These are phyloP conservation scores for Brachyrhaphis roseni DNA, from an alignment of 2,797 vertebrate genomes.

Conservation along the genomic window DNA sequence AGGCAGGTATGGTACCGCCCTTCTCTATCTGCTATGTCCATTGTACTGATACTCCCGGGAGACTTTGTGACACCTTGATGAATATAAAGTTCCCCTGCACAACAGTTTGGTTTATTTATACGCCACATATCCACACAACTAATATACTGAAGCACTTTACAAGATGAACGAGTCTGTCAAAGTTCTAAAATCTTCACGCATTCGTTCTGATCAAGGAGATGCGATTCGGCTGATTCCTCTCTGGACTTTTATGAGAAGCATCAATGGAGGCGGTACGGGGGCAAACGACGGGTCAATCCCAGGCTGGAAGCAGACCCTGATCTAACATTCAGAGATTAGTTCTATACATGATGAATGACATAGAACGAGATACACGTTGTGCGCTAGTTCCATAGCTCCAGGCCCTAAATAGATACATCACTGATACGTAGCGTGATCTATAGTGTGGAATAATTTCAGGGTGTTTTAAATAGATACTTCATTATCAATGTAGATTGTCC, in stretches of 20 bases:
- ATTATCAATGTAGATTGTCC: background rate
- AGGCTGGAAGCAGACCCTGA: background rate
- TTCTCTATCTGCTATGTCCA: conserved; percentile 36
- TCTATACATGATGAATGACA: background rate
- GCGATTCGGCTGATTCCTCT: background rate
- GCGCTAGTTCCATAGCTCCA: background rate
- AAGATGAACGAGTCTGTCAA: background rate
- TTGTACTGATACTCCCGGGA: conserved; percentile 55
- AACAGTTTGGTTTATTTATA: background rate
- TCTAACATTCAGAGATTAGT: background rate
- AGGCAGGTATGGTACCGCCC: conserved; percentile 49
- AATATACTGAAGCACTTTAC: background rate
- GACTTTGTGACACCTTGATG: conserved; percentile 61
- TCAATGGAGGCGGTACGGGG: background rate
- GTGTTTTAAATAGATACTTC: background rate
- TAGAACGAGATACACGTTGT: background rate
- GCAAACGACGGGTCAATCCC: background rate
- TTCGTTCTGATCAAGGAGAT: background rate
- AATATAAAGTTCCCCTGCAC: conserved; percentile 37
- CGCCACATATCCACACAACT: background rate
- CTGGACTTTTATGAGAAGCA: background rate
- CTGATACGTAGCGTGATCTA: background rate
- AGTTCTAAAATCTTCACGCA: background rate
- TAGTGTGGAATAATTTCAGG: background rate
- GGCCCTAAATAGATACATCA: background rate